A percentile compares a stretch with the other conserved stretches of the same genome.
These are phyloP conservation scores for Saturnia japonica DNA, from an alignment of 2,888 invertebrate genomes.

Conservation along the genomic window DNA sequence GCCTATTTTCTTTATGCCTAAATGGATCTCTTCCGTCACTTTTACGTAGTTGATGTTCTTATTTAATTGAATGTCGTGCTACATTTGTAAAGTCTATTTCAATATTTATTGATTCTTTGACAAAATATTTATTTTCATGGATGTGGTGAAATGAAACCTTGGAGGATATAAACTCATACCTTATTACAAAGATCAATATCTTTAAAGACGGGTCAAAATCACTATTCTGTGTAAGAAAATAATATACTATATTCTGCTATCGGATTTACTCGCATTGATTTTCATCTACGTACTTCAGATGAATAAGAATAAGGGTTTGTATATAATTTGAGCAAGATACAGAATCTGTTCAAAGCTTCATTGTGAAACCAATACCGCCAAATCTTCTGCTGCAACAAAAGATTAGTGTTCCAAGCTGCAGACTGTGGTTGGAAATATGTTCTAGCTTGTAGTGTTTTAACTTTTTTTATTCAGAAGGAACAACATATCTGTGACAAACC, in stretches of 20 bases:
- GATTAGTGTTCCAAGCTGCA: too few species aligned
- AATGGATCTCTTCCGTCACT: not conserved
- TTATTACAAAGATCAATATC: constrained; percentile 24
- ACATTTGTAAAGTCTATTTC: too few species aligned
- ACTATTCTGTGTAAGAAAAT: constrained; percentile 11
- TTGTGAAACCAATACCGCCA: too few species aligned
- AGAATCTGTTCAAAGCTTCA: not conserved
- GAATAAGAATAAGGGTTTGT: not conserved
- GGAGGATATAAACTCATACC: constrained; percentile 3
- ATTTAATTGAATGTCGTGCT: not conserved
- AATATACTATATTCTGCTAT: not conserved
- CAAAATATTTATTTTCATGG: too few species aligned
- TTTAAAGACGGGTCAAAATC: not conserved
- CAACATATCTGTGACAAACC: too few species aligned
- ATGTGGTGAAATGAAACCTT: constrained; percentile 9
- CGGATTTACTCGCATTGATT: not conserved
- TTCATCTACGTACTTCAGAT: not conserved
- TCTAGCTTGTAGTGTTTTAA: too few species aligned
- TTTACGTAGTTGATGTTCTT: not conserved
- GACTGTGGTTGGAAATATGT: too few species aligned
- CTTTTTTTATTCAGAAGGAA: too few species aligned
- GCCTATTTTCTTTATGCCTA: not conserved
- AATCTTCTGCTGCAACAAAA: too few species aligned
- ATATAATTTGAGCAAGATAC: not conserved
- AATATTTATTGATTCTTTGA: too few species aligned